A percentile compares a stretch with the other conserved stretches of the same genome.
phyloP scores from a whole-genome alignment of 2,113 vertebrate species.

The Rhinichthys klamathensis region DNA sequence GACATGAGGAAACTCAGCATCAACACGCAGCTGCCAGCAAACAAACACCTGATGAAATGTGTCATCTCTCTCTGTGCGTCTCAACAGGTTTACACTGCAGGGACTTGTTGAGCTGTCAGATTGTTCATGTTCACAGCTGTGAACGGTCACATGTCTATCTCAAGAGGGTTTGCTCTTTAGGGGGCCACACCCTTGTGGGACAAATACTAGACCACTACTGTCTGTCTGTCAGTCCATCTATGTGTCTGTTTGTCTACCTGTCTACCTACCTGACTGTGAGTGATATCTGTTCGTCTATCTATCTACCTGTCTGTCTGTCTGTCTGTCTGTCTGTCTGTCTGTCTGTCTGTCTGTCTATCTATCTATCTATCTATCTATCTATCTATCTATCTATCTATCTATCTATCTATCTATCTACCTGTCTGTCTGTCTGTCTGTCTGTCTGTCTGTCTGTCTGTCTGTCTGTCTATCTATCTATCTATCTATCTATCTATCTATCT shows the following conservation, averaged over 20 bases:
- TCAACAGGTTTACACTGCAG: slow-evolving; percentile 26
- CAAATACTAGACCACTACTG: neutral
- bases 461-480: too few species aligned
- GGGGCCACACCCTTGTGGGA: slow-evolving; percentile 14
- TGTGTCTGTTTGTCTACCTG: neutral
- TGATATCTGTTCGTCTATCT: too few species aligned
- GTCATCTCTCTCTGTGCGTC: slow-evolving; percentile 24
- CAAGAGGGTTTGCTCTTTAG: slow-evolving; percentile 7
- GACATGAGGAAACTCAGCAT: neutral
- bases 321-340: too few species aligned
- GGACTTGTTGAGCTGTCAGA: slow-evolving; percentile 36
- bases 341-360: too few species aligned
- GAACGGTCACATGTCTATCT: slow-evolving; percentile 9
- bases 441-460: too few species aligned
- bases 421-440: neutral
- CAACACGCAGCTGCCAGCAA: slow-evolving; percentile 31
- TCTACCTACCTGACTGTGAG: too few species aligned
- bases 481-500: too few species aligned
- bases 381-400: neutral
- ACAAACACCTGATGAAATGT: slow-evolving; percentile 47
- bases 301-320: too few species aligned
- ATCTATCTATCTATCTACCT: neutral
- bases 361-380: too few species aligned
- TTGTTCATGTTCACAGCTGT: slow-evolving; percentile 31
- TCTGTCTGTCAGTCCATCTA: neutral